Conservation (phyloP, 2,888 invertebrate species). For the Zele albiditarsus region DNA sequence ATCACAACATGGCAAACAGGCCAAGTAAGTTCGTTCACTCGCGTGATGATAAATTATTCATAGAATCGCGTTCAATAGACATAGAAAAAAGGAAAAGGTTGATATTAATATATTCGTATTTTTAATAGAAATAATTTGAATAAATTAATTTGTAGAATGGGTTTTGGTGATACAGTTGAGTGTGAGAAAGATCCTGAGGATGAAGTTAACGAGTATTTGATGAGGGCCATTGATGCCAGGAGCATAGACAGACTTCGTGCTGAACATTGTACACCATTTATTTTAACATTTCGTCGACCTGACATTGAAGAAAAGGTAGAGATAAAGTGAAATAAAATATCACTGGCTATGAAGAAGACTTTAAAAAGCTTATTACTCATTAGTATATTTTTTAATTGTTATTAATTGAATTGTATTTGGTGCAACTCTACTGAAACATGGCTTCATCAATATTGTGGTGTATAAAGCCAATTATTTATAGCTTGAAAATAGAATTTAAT, state of each 20-base stretch:
- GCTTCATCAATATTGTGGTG: too few species aligned
- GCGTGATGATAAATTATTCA: slow-evolving; percentile 9
- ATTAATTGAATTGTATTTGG: background rate
- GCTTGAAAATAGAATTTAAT: too few species aligned
- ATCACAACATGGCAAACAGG: slow-evolving; percentile 82
- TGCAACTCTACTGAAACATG: too few species aligned
- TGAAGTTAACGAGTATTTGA: slow-evolving; percentile 96
- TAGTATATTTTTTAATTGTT: slow-evolving; percentile 10
- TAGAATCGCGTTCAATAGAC: background rate
- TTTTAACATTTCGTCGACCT: slow-evolving; percentile 88
- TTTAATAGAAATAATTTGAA: too few species aligned
- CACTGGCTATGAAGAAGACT: background rate
- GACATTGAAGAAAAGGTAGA: slow-evolving; percentile 87
- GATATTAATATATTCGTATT: background rate
- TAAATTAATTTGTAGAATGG: slow-evolving; percentile 75
- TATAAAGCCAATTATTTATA: too few species aligned
- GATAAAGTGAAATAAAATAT: background rate
- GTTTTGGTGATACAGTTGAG: slow-evolving; percentile 81
- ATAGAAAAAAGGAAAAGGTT: background rate
- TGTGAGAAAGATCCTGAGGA: slow-evolving; percentile 87
- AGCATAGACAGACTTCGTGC: slow-evolving; percentile 91
- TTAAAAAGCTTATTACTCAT: background rate
- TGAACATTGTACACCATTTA: slow-evolving; percentile 90
- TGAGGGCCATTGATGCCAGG: slow-evolving; percentile 95
- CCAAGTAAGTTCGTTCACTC: slow-evolving; percentile 74